Conservation (phyloP, 2,888 invertebrate species). For the Caenorhabditis sp. region DNA sequence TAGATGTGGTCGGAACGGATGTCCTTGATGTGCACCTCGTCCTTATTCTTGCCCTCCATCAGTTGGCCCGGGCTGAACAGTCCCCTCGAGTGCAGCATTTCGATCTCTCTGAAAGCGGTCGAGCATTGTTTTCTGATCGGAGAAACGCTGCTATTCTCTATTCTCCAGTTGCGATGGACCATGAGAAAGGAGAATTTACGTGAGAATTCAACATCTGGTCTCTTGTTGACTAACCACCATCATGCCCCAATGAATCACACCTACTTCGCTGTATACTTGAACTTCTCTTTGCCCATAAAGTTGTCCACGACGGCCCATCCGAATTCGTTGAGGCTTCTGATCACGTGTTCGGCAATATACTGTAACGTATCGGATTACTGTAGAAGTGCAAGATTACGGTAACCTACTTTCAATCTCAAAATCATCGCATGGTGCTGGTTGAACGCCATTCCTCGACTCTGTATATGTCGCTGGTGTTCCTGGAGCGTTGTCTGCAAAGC, state of each 20-base stretch:
- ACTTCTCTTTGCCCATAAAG: constrained; percentile 74
- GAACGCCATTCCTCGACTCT: constrained; percentile 34
- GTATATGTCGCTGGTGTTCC: constrained; percentile 61
- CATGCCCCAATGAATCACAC: constrained; percentile 20
- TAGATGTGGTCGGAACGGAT: constrained; percentile 77
- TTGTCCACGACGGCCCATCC: constrained; percentile 78
- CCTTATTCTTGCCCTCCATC: constrained; percentile 68
- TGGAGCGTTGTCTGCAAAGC: constrained; percentile 66
- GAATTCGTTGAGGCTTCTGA: constrained; percentile 73
- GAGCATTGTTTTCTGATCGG: constrained; percentile 20
- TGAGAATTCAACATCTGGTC: constrained; percentile 44
- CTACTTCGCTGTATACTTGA: constrained; percentile 66
- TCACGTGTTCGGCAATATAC: constrained; percentile 76
- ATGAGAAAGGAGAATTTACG: constrained; percentile 50
- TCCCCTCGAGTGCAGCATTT: constrained; percentile 70
- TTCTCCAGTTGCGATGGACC: constrained; percentile 37
- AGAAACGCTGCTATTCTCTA: background rate
- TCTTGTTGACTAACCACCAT: constrained; percentile 40
- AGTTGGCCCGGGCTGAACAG: constrained; percentile 74
- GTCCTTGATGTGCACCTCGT: constrained; percentile 70
- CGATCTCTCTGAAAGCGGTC: constrained; percentile 73
- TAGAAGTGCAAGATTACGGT: too few species aligned
- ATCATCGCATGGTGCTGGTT: constrained; percentile 72
- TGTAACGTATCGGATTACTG: constrained; percentile 39
- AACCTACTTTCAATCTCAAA: constrained; percentile 64